Evolutionary conservation across 2,888 invertebrate genomes (phyloP).

Genomic region (Archips crataeganus): DNA sequence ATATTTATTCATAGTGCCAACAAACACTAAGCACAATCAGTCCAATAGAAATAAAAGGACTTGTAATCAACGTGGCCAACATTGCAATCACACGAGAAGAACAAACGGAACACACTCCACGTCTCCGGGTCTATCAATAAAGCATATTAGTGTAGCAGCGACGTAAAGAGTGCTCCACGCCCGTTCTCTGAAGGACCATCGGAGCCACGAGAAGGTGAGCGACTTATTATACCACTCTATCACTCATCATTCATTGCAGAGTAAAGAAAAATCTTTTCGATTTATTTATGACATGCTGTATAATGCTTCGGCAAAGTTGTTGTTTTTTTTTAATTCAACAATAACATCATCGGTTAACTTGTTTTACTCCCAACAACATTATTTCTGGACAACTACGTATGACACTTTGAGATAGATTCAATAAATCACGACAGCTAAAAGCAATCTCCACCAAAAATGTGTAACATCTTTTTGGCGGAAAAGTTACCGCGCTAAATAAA

Average conservation of each 20-base stretch:
- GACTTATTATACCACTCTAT: conserved; percentile 38
- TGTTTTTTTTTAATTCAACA: neutral
- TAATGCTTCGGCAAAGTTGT: neutral
- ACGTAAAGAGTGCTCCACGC: conserved; percentile 41
- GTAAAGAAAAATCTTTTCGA: neutral
- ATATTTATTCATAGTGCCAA: neutral
- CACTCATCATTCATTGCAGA: conserved; percentile 15
- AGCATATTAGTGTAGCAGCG: conserved; percentile 59
- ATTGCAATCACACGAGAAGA: conserved; percentile 45
- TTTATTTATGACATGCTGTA: neutral
- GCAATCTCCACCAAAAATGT: conserved; percentile 32
- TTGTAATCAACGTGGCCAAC: conserved; percentile 8
- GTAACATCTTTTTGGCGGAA: conserved; percentile 5
- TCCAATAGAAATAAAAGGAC: conserved; percentile 9
- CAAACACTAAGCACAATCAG: neutral
- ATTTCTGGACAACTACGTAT: conserved; percentile 5
- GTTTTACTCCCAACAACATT: conserved; percentile 12
- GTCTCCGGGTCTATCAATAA: conserved; percentile 53
- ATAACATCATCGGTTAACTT: neutral
- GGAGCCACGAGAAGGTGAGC: conserved; percentile 32
- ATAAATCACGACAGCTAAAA: conserved; percentile 58
- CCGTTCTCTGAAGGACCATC: conserved; percentile 52
- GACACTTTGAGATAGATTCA: conserved; percentile 63
- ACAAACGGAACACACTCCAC: conserved; percentile 49
- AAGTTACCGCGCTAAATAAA: neutral